Evolutionary conservation across 2,888 invertebrate genomes (phyloP), one percentile per base, ranked within the genome.

Genomic region (Ctenicera cuprea): DNA sequence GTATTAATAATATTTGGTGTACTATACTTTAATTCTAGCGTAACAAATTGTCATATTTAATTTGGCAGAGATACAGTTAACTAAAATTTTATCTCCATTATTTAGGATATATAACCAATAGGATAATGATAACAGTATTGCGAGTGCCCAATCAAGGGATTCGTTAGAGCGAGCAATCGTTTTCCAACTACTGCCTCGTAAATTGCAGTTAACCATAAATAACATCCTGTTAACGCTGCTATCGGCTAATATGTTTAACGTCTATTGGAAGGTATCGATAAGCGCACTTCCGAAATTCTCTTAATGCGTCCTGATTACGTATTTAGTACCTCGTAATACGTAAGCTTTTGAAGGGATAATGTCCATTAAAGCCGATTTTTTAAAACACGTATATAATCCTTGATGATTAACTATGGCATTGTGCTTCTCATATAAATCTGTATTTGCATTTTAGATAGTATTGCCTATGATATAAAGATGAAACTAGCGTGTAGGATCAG

Each of bases 151-250:
- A 63, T 63, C 45, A 63, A 48, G 63, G 8, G 37, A 30, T 12
- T 16, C 65, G 65, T 65, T 52, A 65, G 37, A 45, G 33, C 65
- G 37, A 26, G 50, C 50, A 33, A 50, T 65, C 65, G 50, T 65
- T 65, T 65, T 50, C 50, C 50, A 65, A 65, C 65, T 33, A 65
- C 4, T 50, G 52, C 50, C 50, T 48, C 67, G 67, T 57, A 67
- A 67, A 67, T 67, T 67, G 67, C 59, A 57, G 8, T 59, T 45
- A 67, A 43, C 67, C 45, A 67, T 67, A 67, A 67, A 67, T 59
- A 67, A 45, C 57, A 65, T 52, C 48, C 65, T 50, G 65, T 65
- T 65, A 65, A 65, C 26, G 52, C 48, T 41, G 62, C 38, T 62
- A 62, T 26, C 62, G 3, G 37, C 22, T 62, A 62, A 45, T 45